These are phyloP conservation scores for Phalacrocorax brasilianus DNA, from an alignment of 2,113 vertebrate genomes.

Conservation along the genomic window DNA sequence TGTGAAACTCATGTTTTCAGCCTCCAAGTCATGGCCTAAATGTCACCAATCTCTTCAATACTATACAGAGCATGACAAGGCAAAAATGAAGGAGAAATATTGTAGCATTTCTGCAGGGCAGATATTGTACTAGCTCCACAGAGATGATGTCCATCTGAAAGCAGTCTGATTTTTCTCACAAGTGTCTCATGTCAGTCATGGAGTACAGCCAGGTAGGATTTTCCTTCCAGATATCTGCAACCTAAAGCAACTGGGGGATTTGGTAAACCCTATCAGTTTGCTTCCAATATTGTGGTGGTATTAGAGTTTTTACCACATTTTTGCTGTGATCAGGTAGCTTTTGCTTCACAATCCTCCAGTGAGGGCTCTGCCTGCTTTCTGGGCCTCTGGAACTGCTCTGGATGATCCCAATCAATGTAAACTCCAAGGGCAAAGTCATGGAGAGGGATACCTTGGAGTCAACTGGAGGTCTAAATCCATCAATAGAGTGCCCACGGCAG, in stretches of 20 bases:
- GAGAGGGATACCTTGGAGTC: neutral
- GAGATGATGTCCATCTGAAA: neutral
- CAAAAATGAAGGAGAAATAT: neutral
- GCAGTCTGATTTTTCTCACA: neutral
- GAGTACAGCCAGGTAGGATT: neutral
- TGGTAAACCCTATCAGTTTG: neutral
- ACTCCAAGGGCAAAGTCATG: neutral
- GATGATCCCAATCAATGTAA: neutral
- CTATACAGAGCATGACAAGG: neutral
- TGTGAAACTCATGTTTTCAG: conserved; percentile 10
- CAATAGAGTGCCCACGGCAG: neutral
- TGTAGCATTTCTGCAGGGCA: neutral
- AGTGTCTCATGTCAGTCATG: neutral
- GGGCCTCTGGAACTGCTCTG: neutral
- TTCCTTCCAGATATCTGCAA: neutral
- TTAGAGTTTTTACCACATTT: neutral
- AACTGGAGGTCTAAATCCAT: neutral
- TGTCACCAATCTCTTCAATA: neutral
- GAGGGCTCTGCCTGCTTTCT: neutral
- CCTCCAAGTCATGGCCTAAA: neutral
- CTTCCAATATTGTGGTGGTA: neutral
- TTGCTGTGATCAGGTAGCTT: neutral
- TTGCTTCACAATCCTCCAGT: neutral
- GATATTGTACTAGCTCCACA: neutral
- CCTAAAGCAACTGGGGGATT: neutral